phyloP scores from a whole-genome alignment of 2,888 invertebrate genomes.

The Caenorhabditis sinica region DNA sequence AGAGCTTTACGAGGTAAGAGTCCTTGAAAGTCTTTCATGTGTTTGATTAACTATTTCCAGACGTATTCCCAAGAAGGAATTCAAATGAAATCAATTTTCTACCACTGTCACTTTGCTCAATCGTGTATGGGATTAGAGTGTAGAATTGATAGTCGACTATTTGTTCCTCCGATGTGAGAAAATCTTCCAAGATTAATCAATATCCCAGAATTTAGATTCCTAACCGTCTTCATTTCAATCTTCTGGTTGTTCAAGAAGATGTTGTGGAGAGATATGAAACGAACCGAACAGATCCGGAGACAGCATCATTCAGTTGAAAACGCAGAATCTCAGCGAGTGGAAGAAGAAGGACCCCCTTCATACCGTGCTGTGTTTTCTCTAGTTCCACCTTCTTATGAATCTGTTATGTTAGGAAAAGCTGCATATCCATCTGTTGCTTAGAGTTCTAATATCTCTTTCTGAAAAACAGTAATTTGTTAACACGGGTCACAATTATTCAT shows the following conservation, averaged over 20 bases:
- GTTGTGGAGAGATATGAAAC: constrained; percentile 33
- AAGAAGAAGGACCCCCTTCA: not conserved
- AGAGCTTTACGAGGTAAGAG: constrained; percentile 21
- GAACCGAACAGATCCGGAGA: constrained; percentile 8
- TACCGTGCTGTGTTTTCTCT: constrained; percentile 13
- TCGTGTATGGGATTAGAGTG: constrained; percentile 39
- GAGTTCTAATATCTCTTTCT: not conserved
- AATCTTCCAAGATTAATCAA: not conserved
- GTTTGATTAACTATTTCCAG: not conserved
- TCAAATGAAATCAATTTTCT: constrained; percentile 19
- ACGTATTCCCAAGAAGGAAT: constrained; percentile 3
- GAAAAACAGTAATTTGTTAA: not conserved
- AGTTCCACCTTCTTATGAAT: constrained; percentile 21
- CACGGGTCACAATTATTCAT: not conserved
- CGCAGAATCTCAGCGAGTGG: not conserved
- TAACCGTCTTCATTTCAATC: constrained; percentile 13
- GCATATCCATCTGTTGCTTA: not conserved
- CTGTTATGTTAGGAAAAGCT: constrained; percentile 16
- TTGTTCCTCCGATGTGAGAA: constrained; percentile 31
- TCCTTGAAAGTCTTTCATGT: too few species aligned
- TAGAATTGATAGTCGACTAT: constrained; percentile 14
- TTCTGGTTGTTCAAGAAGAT: constrained; percentile 33
- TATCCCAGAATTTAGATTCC: constrained; percentile 30
- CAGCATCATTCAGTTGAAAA: not conserved
- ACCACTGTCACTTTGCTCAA: constrained; percentile 32